Evolutionary conservation across 1,140 invertebrate genomes (phyloP).

Genomic region (Trichonephila clavata): DNA sequence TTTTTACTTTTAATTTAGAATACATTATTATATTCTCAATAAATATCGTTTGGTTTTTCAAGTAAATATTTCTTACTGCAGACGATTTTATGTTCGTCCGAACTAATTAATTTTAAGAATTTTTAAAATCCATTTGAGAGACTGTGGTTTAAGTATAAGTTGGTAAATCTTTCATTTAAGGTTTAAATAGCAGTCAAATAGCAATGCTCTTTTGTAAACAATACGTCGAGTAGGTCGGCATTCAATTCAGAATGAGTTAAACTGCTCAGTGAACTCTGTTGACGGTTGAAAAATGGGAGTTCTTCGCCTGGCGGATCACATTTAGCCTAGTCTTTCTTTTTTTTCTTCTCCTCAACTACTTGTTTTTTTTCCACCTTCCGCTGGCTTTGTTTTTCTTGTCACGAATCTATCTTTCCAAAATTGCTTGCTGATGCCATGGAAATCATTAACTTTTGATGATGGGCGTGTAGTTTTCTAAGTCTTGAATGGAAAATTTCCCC

Average conservation of each 20-base stretch:
- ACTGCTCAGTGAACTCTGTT: background rate
- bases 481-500: slow-evolving; percentile 27
- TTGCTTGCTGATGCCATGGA: background rate
- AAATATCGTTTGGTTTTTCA: background rate
- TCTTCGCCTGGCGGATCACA: slow-evolving; percentile 30
- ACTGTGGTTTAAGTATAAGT: too few species aligned
- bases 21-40: background rate
- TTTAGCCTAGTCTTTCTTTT: slow-evolving; percentile 25
- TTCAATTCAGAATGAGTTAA: slow-evolving; percentile 11
- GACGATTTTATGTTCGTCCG: background rate
- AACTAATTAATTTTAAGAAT: too few species aligned
- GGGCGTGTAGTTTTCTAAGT: slow-evolving; percentile 12
- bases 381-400: slow-evolving; percentile 33
- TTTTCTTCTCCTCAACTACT: background rate
- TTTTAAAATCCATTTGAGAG: too few species aligned
- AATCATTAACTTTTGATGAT: slow-evolving; percentile 64
- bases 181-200: background rate
- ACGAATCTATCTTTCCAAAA: slow-evolving; percentile 19
- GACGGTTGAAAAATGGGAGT: slow-evolving; percentile 35
- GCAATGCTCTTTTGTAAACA: background rate
- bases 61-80: background rate
- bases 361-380: background rate
- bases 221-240: background rate
- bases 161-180: background rate
- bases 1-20: too few species aligned